A percentile compares a stretch with the other conserved stretches of the same genome.
phyloP scores from a whole-genome alignment of 2,888 invertebrate genomes.

The Tiliacea aurago region DNA sequence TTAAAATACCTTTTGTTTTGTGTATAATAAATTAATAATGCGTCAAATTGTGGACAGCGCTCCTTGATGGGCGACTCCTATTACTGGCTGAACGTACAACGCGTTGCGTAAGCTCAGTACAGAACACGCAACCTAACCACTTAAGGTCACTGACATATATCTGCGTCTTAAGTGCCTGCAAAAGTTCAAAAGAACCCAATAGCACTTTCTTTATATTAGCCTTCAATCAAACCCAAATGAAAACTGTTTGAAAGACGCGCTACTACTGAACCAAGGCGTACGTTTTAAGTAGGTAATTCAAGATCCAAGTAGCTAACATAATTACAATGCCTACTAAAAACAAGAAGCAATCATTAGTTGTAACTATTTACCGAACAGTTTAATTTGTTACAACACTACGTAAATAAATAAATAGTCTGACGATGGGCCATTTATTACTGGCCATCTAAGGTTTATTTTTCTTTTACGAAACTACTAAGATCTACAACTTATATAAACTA shows the following conservation, averaged over 20 bases:
- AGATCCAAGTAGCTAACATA: background rate
- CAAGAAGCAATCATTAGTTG: background rate
- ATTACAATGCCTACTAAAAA: background rate
- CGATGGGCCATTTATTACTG: background rate
- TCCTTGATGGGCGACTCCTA: too few relatives aligned
- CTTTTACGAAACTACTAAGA: slow-evolving; percentile 14
- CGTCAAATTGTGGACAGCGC: too few relatives aligned
- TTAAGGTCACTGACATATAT: too few relatives aligned
- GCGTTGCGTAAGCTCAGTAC: too few relatives aligned
- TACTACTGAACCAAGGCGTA: background rate
- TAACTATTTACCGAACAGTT: background rate
- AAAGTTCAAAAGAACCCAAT: background rate
- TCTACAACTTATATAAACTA: slow-evolving; percentile 11
- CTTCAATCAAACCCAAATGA: background rate
- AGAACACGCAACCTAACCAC: too few relatives aligned
- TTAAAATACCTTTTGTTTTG: too few relatives aligned
- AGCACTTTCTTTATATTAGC: background rate
- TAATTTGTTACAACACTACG: background rate
- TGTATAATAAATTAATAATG: too few relatives aligned
- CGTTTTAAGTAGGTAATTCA: background rate
- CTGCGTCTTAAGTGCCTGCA: background rate
- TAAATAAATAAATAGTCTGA: background rate
- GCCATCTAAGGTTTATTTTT: slow-evolving; percentile 17
- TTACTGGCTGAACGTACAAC: too few relatives aligned
- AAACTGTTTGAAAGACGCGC: background rate